These are phyloP conservation scores for Bradypodion pumilum DNA, from an alignment of 2,797 vertebrate species.

Conservation along the genomic window DNA sequence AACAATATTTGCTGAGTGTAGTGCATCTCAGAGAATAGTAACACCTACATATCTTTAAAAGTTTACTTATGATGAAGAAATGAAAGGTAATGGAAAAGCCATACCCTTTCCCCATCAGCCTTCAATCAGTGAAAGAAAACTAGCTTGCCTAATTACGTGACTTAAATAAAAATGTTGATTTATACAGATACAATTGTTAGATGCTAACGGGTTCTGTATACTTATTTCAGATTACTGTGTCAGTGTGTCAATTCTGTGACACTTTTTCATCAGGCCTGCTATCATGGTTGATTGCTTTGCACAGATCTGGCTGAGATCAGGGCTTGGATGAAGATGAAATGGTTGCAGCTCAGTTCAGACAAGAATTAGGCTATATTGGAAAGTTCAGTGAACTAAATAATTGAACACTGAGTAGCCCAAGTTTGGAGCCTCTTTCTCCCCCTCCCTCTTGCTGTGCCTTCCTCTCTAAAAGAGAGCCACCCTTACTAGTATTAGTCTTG, in stretches of 20 bases:
- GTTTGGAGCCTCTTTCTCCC: constrained; percentile 6
- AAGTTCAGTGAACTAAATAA: constrained; percentile 38
- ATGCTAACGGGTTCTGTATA: neutral
- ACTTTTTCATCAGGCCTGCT: constrained; percentile 21
- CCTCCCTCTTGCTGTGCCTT: neutral
- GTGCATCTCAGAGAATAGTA: neutral
- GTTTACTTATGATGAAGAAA: neutral
- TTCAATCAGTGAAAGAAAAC: neutral
- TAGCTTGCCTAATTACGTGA: neutral
- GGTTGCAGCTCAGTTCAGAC: constrained; percentile 28
- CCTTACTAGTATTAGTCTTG: neutral
- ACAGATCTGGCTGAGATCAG: constrained; percentile 21
- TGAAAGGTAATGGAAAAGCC: neutral
- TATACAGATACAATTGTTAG: neutral
- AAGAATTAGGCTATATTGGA: constrained; percentile 34
- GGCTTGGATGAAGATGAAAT: constrained; percentile 33
- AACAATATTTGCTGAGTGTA: neutral
- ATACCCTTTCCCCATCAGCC: neutral
- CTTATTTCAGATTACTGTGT: constrained; percentile 27
- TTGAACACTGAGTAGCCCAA: constrained; percentile 17
- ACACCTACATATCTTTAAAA: neutral
- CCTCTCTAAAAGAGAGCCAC: neutral
- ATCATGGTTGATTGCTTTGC: constrained; percentile 23
- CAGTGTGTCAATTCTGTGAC: constrained; percentile 28
- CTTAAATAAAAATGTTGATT: neutral